These are phyloP conservation scores for Prochilodus magdalenae DNA, from an alignment of 2,113 vertebrate genomes.

Conservation along the genomic window DNA sequence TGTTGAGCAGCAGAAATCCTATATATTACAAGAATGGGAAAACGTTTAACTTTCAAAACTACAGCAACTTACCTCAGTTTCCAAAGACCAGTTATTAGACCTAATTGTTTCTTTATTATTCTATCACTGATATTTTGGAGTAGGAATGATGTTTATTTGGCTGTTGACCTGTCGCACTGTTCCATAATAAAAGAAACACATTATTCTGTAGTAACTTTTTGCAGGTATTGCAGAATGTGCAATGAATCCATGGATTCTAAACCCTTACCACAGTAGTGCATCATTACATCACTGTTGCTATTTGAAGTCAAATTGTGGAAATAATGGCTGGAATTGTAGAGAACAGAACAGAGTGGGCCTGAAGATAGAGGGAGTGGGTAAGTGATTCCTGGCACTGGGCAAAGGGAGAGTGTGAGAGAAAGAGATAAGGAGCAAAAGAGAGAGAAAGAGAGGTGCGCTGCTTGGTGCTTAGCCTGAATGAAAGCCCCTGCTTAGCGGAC, in stretches of 20 bases:
- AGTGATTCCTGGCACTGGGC: constrained; percentile 82
- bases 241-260: constrained; percentile 69
- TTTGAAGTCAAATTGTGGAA: constrained; percentile 82
- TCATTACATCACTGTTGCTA: constrained; percentile 75
- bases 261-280: constrained; percentile 63
- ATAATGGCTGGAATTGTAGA: constrained; percentile 74
- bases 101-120: background rate
- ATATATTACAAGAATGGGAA: too few species aligned
- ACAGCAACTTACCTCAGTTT: too few species aligned
- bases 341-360: constrained; percentile 69
- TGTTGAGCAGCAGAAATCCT: too few species aligned
- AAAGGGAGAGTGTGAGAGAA: constrained; percentile 38
- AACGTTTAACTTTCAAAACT: too few species aligned
- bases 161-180: background rate
- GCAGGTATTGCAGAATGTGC: background rate
- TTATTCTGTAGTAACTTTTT: too few species aligned
- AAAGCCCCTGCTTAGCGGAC: constrained; percentile 83
- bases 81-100: too few species aligned
- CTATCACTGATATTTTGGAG: background rate
- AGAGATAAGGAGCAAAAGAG: constrained; percentile 61
- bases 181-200: too few species aligned
- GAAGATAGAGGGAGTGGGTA: constrained; percentile 63
- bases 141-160: background rate
- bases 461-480: constrained; percentile 83
- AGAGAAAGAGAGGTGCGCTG: constrained; percentile 77